Base-by-base conservation (phyloP, 2,113 vertebrate genomes). In the Rhagologus leucostigma region DNA sequence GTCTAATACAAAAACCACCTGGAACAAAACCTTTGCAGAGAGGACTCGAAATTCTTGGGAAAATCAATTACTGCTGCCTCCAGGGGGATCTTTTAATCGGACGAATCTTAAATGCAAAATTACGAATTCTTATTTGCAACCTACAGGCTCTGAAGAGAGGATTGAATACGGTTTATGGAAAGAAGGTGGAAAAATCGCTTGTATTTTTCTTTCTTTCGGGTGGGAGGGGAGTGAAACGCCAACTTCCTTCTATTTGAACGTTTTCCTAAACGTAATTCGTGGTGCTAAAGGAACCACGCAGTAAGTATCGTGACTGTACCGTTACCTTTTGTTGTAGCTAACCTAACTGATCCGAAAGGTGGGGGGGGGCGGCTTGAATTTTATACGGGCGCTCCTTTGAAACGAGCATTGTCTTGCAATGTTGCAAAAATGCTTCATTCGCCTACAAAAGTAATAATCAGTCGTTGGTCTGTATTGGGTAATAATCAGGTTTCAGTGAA, bases 1-100 rank as follows among this genome's bases (percentile, higher is more conserved):
- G 60, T 94, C 94, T 97, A 96, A 98, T 97, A 97, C 97, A 97
- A 98, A 98, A 97, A 97, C 96, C 98, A 98, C 98, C 97, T 98
- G 98, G 97, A 98, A 97, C 96, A 98, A 98, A 97, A 96, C 73
- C 91, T 97, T 97, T 76, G 73, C 85, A 96, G 71, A 95, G 67
- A 94, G 81, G 88, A 95, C 30, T 60, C 16, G 53, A 80, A 97
- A 97, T 96, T 96, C 92, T 96, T 91, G 87, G 59, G 84, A 57
- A 97, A 96, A 97, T 92, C 95, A 95, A 96, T 95, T 96, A 90
- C 94, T 97, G 67, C 85, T 95, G 80, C 68, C 55, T 96, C 68
- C 90, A 91, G 87, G 65, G 60, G 67, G 57, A 83, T 76, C 62
- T 95, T 96, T 88, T 52, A 88, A 94, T 84, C 24, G 30, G n/a